Evolutionary conservation across 2,888 invertebrate genomes (phyloP), one percentile per base, ranked within the genome.

Genomic region (Rosalia funebris): DNA sequence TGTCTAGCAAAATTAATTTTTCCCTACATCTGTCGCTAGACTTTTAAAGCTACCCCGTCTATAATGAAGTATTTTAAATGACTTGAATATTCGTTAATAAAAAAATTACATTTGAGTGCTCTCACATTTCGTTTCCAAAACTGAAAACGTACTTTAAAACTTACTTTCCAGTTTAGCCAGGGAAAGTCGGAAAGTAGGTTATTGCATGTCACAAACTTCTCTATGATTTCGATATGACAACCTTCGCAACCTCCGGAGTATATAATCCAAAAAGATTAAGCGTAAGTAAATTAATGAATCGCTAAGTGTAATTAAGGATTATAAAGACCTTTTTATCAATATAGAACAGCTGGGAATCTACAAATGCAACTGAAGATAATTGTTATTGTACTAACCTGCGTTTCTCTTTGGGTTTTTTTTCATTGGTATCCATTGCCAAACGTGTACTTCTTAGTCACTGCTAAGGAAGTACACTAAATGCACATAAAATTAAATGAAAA

Each of bases 321-420:
- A 1, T 12, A 20, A 44, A 44, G 44, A n/a, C 44, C 44, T 44
- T 44, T 20, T 25, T 12, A 44, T 44, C 44, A 19, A 14, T 44
- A 11, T 7, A 25, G 5, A 25, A 12, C 45, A 20, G 25, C 45
- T 45, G 25, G 31, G 12, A 12, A 7, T 14, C 25, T 10, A 31
- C 14, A 14, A 11, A 34, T 11, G 19, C 37, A 50, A 16, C 39
- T 25, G 31, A 50, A 50, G 36, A 10, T 11, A 41, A 50, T n/a
- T 50, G 50, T 50, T 50, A 42, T 60, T 53, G 53, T 59, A 78
- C 78, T 86, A 82, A 90, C 91, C 89, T 88, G 81, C 89, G 85
- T 82, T 90, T 90, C 77, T 89, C 90, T 83, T 87, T 89, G 68
- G 86, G 75, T 19, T 75, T 71, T 71, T 80, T 79, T 60, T 67